Evolutionary conservation across 2,888 invertebrate genomes (phyloP).

Genomic region (Hesperia comma): DNA sequence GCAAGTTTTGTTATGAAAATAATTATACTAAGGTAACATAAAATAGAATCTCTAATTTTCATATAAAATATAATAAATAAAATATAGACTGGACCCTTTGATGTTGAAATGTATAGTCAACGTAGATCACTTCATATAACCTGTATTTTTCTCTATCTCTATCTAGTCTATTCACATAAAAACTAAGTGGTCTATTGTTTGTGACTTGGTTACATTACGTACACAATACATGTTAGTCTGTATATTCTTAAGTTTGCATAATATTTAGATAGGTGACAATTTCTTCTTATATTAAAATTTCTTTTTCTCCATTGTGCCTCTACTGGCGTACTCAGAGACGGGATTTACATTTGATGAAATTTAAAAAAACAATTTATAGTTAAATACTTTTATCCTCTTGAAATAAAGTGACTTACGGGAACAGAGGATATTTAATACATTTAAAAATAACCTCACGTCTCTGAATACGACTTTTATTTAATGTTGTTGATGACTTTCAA

Average conservation of each 20-base stretch:
- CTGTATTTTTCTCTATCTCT: constrained; percentile 22
- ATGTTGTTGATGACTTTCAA: constrained; percentile 69
- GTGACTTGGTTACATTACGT: constrained; percentile 13
- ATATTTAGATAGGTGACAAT: constrained; percentile 37
- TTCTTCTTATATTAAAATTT: constrained; percentile 43
- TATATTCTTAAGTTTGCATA: constrained; percentile 18
- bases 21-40: constrained; percentile 11
- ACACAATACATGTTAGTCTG: constrained; percentile 14
- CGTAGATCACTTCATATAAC: constrained; percentile 13
- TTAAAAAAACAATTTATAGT: background rate
- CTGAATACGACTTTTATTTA: constrained; percentile 48
- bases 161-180: constrained; percentile 30
- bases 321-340: constrained; percentile 1
- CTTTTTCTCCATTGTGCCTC: constrained; percentile 69
- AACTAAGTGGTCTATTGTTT: constrained; percentile 25
- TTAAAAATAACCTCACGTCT: constrained; percentile 1
- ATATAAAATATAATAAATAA: constrained; percentile 3
- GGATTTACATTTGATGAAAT: background rate
- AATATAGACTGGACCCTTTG: constrained; percentile 1
- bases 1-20: constrained; percentile 7
- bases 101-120: constrained; percentile 10
- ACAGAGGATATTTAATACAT: background rate
- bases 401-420: background rate
- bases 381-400: background rate
- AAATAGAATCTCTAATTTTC: constrained; percentile 34